These are phyloP conservation scores for Macrostomum lignano DNA, from an alignment of 1,140 invertebrate genomes.

Conservation along the genomic window DNA sequence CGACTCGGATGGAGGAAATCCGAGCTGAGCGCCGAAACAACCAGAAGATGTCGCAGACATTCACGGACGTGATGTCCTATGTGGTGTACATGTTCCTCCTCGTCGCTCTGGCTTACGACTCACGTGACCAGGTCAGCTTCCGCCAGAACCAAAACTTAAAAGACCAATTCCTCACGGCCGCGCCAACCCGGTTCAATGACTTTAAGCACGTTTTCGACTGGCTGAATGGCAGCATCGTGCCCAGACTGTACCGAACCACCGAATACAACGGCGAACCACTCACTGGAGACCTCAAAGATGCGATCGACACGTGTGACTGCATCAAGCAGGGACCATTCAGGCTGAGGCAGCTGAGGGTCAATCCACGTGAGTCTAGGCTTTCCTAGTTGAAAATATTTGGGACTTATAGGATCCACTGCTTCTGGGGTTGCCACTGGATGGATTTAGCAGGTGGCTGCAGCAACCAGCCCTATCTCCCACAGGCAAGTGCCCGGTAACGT, in stretches of 20 bases:
- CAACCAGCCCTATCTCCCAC: too few species aligned
- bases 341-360: constrained; percentile 11
- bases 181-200: too few species aligned
- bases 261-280: constrained; percentile 8
- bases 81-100: background rate
- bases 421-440: too few species aligned
- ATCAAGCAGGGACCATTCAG: constrained; percentile 10
- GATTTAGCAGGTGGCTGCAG: too few species aligned
- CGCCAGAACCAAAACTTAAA: constrained; percentile 45
- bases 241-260: too few species aligned
- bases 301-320: constrained; percentile 8
- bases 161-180: constrained; percentile 48
- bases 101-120: background rate
- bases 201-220: too few species aligned
- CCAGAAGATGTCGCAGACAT: background rate
- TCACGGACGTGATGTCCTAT: background rate
- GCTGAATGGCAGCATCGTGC: too few species aligned
- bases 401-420: too few species aligned
- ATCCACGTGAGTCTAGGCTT: too few species aligned
- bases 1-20: background rate
- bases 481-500: too few species aligned
- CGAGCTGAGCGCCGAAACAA: background rate
- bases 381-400: too few species aligned
- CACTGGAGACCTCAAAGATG: constrained; percentile 3
- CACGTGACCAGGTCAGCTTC: constrained; percentile 3